phyloP scores from a whole-genome alignment of 2,888 invertebrate species.

The Idaea aversata region DNA sequence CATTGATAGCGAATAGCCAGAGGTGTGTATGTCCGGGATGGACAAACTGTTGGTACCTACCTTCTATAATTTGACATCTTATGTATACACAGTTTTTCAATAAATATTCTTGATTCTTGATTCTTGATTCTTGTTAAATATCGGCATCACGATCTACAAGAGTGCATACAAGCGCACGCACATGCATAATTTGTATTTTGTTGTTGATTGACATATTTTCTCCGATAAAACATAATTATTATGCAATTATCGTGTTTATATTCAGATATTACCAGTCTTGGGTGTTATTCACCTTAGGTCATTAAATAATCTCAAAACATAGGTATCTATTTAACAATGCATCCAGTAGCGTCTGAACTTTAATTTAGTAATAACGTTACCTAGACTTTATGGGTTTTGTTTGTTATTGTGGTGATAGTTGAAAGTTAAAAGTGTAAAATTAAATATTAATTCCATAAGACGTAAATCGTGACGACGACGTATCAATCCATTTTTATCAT shows the following conservation, averaged over 20 bases:
- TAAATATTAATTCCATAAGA: neutral
- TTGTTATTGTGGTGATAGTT: neutral
- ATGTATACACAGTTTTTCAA: too few species aligned
- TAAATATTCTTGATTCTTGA: too few species aligned
- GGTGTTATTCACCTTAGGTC: slow-evolving; percentile 12
- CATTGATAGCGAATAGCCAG: too few species aligned
- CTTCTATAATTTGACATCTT: too few species aligned
- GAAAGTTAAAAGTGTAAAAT: neutral
- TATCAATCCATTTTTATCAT: neutral
- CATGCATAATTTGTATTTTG: neutral
- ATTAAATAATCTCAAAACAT: neutral
- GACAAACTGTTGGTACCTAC: too few species aligned
- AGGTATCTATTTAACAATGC: neutral
- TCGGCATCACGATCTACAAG: too few species aligned
- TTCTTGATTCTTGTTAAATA: too few species aligned
- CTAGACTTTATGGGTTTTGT: neutral
- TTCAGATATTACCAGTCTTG: slow-evolving; percentile 1
- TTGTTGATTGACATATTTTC: neutral
- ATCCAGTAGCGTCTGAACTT: neutral
- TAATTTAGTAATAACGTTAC: neutral
- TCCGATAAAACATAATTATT: slow-evolving; percentile 1
- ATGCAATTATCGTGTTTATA: slow-evolving; percentile 6
- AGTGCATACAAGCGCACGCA: too few species aligned
- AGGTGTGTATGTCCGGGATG: too few species aligned
- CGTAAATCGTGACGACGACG: neutral